Conservation (phyloP, 2,797 vertebrate genomes). For the Sternarchorhynchus goeldii region DNA sequence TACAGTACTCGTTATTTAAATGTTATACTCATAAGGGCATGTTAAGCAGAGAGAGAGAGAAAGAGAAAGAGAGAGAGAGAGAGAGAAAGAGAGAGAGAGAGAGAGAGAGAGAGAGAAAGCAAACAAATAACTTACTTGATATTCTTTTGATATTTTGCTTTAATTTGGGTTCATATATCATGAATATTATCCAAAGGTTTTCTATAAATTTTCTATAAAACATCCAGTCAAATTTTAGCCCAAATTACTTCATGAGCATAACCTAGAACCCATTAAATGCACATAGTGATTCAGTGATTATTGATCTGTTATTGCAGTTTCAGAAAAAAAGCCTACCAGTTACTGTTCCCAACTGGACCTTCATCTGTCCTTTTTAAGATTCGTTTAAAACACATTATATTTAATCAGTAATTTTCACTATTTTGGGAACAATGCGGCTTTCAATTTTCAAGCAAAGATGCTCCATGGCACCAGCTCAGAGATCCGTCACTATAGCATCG, state of each 20-base stretch:
- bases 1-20: no score
- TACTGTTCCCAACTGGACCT: not conserved
- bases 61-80: no score
- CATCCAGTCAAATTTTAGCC: not conserved
- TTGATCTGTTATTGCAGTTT: not conserved
- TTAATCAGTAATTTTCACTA: slow-evolving; percentile 13
- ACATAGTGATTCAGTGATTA: not conserved
- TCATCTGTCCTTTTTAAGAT: not conserved
- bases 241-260: not conserved
- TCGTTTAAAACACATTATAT: slow-evolving; percentile 8
- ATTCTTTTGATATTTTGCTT: no score
- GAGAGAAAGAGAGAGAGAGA: no score
- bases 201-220: not conserved
- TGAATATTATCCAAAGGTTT: not conserved
- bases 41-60: no score
- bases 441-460: slow-evolving; percentile 34
- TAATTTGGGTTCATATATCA: not conserved
- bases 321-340: not conserved
- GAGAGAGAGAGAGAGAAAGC: no score
- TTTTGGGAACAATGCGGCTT: slow-evolving; percentile 17
- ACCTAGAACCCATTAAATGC: not conserved
- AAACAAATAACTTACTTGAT: no score
- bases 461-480: slow-evolving; percentile 11
- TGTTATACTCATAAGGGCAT: no score
- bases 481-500: slow-evolving; percentile 9